phyloP scores from a whole-genome alignment of 2,113 vertebrate species.

The Rhinoptilus africanus region DNA sequence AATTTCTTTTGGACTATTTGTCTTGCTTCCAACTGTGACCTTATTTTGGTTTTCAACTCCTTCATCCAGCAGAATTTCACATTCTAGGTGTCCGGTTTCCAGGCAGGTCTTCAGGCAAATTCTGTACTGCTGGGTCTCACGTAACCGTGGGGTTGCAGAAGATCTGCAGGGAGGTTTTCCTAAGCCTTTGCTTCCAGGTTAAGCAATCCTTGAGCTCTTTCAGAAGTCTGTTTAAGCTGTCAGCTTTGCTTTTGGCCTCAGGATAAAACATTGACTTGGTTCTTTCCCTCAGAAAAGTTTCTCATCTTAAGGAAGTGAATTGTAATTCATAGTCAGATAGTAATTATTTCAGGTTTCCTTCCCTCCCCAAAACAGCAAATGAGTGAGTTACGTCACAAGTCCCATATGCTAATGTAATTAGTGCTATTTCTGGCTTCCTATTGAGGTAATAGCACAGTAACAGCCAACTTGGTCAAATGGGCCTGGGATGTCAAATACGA shows the following conservation, averaged over 20 bases:
- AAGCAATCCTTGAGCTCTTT: constrained; percentile 39
- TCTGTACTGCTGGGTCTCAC: not conserved
- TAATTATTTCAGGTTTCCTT: constrained; percentile 58
- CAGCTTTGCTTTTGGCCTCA: constrained; percentile 37
- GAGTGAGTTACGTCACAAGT: constrained; percentile 1
- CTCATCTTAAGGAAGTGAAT: constrained; percentile 19
- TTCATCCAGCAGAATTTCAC: not conserved
- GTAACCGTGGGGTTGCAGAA: not conserved
- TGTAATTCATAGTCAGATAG: constrained; percentile 27
- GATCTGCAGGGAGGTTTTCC: constrained; percentile 4
- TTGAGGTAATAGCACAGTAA: constrained; percentile 4
- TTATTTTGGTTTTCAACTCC: not conserved
- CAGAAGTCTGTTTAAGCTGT: constrained; percentile 52
- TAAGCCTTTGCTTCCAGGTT: constrained; percentile 49
- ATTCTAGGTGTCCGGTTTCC: constrained; percentile 12
- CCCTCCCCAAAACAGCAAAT: not conserved
- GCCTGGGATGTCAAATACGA: not conserved
- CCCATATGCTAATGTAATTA: constrained; percentile 36
- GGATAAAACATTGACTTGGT: not conserved
- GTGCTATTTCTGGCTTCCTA: constrained; percentile 49
- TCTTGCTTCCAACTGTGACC: not conserved
- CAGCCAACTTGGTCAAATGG: not conserved
- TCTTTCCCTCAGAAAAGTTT: constrained; percentile 1
- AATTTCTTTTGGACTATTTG: not conserved
- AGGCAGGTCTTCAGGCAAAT: constrained; percentile 24